phyloP scores from a whole-genome alignment of 2,113 vertebrate genomes.

The Eulacestoma nigropectus region DNA sequence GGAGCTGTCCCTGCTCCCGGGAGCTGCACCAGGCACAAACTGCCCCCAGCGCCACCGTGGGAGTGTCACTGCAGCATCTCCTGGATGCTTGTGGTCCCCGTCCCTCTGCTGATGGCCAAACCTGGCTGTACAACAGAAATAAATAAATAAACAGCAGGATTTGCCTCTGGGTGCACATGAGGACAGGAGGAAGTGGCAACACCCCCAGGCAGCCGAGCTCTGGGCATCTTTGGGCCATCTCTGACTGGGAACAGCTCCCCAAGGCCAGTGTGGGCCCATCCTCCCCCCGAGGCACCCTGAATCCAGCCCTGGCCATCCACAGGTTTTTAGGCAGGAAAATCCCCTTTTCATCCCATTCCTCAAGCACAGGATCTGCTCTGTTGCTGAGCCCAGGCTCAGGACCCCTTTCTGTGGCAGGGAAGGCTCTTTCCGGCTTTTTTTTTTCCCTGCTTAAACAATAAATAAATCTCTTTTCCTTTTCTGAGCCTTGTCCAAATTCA shows the following conservation, averaged over 20 bases:
- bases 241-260: background rate
- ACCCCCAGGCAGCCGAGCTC: background rate
- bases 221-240: background rate
- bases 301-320: background rate
- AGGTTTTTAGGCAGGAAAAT: background rate
- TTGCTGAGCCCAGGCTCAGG: background rate
- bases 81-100: fast-evolving
- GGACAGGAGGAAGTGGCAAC: background rate
- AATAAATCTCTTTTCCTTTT: background rate
- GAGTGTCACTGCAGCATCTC: background rate
- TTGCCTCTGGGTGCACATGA: background rate
- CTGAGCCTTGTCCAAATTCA: background rate
- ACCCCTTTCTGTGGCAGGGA: background rate
- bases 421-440: background rate
- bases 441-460: background rate
- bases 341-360: background rate
- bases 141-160: background rate
- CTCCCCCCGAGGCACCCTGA: fast-evolving
- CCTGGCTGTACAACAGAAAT: background rate
- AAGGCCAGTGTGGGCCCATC: background rate
- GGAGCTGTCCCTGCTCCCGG: background rate
- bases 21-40: background rate
- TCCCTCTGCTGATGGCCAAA: background rate
- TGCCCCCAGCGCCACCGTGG: no score
- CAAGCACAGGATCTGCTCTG: background rate